Evolutionary conservation across 2,888 invertebrate species (phyloP).

Genomic region (Drosophila formosana): DNA sequence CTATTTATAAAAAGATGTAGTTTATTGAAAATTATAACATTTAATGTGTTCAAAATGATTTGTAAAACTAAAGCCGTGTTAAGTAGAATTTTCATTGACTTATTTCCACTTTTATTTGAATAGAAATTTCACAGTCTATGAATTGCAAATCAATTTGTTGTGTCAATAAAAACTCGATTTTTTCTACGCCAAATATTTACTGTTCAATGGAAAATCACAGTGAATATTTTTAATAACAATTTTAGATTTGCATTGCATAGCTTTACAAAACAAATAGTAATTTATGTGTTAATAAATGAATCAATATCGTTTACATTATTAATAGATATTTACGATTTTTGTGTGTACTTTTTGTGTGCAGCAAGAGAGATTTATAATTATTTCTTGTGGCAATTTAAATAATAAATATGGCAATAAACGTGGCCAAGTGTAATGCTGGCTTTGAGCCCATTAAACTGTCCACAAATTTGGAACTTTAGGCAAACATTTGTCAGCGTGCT

Average conservation of each 20-base stretch:
- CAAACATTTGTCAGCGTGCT: constrained; percentile 11
- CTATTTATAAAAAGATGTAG: too few relatives aligned
- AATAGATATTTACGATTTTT: neutral
- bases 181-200: neutral
- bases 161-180: neutral
- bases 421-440: neutral
- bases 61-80: too few relatives aligned
- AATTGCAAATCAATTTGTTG: too few relatives aligned
- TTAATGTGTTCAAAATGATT: too few relatives aligned
- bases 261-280: neutral
- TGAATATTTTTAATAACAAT: neutral
- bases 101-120: too few relatives aligned
- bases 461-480: constrained; percentile 4
- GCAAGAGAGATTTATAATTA: neutral
- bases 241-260: neutral
- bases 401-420: constrained; percentile 3
- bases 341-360: neutral
- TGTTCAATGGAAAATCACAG: neutral
- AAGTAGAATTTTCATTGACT: too few relatives aligned
- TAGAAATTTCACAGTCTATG: too few relatives aligned
- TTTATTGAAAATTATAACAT: too few relatives aligned
- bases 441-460: constrained; percentile 19
- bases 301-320: neutral
- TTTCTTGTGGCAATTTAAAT: constrained; percentile 6
- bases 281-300: neutral